Percentiles rank a stretch among this genome's conserved stretches.
Evolutionary conservation across 2,113 vertebrate genomes (phyloP).

Genomic region (Phoenicopterus ruber): DNA sequence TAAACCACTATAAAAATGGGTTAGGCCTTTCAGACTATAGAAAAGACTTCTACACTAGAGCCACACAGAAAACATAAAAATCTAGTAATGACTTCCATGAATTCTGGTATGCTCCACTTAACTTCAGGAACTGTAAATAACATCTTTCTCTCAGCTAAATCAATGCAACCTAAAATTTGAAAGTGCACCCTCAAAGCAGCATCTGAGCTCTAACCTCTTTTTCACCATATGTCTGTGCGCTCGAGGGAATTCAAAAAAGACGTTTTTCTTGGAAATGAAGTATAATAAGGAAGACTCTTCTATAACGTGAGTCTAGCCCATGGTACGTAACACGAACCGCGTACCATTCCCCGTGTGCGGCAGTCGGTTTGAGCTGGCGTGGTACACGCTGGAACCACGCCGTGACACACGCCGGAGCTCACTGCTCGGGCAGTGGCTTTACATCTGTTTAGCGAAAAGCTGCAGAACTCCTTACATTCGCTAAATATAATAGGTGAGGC

Average conservation of each 20-base stretch:
- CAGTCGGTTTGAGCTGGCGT: background rate
- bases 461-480: background rate
- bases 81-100: background rate
- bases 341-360: background rate
- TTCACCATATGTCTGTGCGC: background rate
- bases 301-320: background rate
- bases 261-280: background rate
- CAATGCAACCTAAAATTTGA: background rate
- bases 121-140: background rate
- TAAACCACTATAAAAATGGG: background rate
- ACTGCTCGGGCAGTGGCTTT: background rate
- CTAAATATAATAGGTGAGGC: background rate
- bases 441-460: background rate
- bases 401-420: too few relatives aligned
- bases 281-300: background rate
- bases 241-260: background rate
- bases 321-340: background rate
- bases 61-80: background rate
- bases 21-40: background rate
- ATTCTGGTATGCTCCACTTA: background rate
- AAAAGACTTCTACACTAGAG: background rate
- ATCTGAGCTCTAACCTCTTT: background rate
- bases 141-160: background rate
- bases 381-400: too few relatives aligned
- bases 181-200: background rate